Evolutionary conservation across 35 echinoderm and acorn worm genomes (phyloP).

Genomic region (Diadema setosum): DNA sequence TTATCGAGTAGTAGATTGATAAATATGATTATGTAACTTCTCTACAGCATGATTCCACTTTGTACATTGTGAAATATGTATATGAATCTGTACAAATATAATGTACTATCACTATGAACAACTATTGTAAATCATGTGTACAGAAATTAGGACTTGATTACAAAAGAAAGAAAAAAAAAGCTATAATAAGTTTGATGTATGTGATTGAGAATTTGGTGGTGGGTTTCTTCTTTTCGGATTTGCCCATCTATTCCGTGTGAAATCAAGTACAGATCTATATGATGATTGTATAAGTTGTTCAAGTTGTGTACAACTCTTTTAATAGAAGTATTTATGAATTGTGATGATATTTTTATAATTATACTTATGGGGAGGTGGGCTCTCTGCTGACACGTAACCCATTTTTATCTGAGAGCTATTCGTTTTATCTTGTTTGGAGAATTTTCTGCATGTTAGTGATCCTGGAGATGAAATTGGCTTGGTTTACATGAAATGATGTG

Average conservation of each 20-base stretch:
- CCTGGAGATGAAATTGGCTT: too few species aligned
- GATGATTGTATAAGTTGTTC: not conserved
- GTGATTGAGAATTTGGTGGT: not conserved
- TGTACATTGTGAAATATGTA: constrained; percentile 28
- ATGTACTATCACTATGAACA: constrained; percentile 16
- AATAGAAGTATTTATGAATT: not conserved
- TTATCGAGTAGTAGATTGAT: not conserved
- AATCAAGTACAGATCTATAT: not conserved
- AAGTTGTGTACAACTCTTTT: not conserved
- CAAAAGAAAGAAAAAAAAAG: not conserved
- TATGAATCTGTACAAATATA: constrained; percentile 17
- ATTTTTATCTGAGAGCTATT: too few species aligned
- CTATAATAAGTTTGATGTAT: not conserved
- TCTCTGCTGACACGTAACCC: too few species aligned
- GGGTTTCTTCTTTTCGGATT: not conserved
- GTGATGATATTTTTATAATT: not conserved
- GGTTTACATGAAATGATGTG: too few species aligned
- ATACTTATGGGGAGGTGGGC: not conserved
- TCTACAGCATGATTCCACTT: not conserved
- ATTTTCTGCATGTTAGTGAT: too few species aligned
- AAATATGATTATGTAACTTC: not conserved
- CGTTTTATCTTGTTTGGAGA: too few species aligned
- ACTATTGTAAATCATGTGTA: constrained; percentile 1
- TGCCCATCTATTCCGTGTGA: not conserved
- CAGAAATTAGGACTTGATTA: not conserved